Conservation (phyloP, 2,888 invertebrate genomes). For the Ctenicera cuprea region DNA sequence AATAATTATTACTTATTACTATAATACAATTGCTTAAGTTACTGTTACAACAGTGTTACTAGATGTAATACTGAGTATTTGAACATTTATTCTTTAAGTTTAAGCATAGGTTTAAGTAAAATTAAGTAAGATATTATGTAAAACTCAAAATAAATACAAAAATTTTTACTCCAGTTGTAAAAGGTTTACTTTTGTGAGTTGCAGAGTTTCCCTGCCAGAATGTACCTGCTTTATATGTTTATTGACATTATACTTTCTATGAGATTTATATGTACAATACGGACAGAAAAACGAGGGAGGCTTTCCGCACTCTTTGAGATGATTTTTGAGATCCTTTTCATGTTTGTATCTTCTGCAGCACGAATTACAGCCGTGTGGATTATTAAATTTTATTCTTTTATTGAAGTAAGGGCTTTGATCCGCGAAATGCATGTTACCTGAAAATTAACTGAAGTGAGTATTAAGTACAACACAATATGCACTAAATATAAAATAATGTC, state of each 20-base stretch:
- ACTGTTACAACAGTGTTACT: too few relatives aligned
- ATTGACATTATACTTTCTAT: conserved; percentile 48
- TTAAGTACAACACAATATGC: too few relatives aligned
- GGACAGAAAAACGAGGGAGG: conserved; percentile 36
- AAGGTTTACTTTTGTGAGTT: not conserved
- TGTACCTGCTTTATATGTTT: conserved; percentile 49
- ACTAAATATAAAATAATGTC: too few relatives aligned
- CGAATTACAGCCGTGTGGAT: not conserved
- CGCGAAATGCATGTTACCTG: not conserved
- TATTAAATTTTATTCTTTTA: conserved; percentile 8
- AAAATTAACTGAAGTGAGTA: not conserved
- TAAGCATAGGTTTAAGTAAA: too few relatives aligned
- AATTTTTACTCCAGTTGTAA: too few relatives aligned
- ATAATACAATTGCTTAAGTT: too few relatives aligned
- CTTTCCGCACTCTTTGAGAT: conserved; percentile 44
- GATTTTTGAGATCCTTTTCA: conserved; percentile 8
- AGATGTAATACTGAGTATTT: too few relatives aligned
- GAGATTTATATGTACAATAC: conserved; percentile 39
- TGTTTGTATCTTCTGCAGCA: conserved; percentile 25
- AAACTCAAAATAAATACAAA: too few relatives aligned
- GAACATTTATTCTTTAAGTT: too few relatives aligned
- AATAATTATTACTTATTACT: too few relatives aligned
- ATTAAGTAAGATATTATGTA: too few relatives aligned
- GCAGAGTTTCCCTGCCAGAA: not conserved
- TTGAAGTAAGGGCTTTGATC: not conserved